A percentile compares a stretch with the other conserved stretches of the same genome.
Conservation (phyloP, 2,888 invertebrate species). For the Pocota personata region DNA sequence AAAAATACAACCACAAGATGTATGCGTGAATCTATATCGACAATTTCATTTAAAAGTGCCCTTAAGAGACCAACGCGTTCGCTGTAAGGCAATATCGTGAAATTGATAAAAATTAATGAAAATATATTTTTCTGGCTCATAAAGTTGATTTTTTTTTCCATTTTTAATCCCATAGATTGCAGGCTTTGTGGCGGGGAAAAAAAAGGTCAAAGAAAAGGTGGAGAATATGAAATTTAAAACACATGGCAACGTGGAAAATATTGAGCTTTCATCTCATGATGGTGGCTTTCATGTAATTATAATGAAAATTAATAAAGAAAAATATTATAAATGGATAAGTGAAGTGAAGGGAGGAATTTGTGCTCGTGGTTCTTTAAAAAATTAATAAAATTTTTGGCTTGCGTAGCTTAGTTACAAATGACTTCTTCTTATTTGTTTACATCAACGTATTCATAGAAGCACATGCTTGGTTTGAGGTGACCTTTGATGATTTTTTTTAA, state of each 20-base stretch:
- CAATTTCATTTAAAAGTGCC: conserved; percentile 40
- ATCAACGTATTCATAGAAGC: too few species aligned
- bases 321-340: background rate
- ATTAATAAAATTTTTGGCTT: background rate
- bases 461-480: too few species aligned
- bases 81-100: conserved; percentile 11
- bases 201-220: conserved; percentile 19
- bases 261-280: background rate
- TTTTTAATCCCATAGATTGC: conserved; percentile 12
- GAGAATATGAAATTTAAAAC: background rate
- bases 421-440: too few species aligned
- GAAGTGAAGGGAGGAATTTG: background rate
- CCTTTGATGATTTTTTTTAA: too few species aligned
- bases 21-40: background rate
- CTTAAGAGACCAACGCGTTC: conserved; percentile 3
- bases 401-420: too few species aligned
- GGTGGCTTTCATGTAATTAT: conserved; percentile 4
- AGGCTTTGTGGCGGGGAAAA: background rate
- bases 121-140: conserved; percentile 37
- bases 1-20: conserved; percentile 24
- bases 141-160: conserved; percentile 8
- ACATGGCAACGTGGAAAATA: conserved; percentile 8
- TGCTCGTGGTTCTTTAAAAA: background rate
- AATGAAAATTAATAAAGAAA: background rate
- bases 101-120: conserved; percentile 65